Conservation (phyloP, 2,888 invertebrate genomes). For the Tachina lurida region DNA sequence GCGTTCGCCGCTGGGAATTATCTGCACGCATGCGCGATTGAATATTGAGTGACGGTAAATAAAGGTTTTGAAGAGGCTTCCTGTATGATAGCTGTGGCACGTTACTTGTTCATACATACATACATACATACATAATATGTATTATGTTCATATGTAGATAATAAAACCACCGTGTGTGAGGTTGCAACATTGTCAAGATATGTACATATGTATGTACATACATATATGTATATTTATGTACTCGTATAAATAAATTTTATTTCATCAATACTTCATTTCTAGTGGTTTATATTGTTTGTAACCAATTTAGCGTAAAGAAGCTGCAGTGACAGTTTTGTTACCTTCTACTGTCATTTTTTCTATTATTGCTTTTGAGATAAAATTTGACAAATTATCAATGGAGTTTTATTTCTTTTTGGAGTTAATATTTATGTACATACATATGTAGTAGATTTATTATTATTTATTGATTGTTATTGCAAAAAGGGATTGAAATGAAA, state of each 20-base stretch:
- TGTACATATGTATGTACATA: too few relatives aligned
- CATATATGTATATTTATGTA: too few relatives aligned
- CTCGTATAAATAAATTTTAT: slow-evolving; percentile 7
- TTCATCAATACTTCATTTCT: slow-evolving; percentile 19
- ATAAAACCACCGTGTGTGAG: background rate
- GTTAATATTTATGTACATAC: background rate
- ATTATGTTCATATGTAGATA: too few relatives aligned
- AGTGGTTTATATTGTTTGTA: slow-evolving; percentile 53
- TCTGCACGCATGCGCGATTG: slow-evolving; percentile 18
- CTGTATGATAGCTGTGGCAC: background rate
- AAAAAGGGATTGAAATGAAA: slow-evolving; percentile 6
- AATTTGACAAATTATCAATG: slow-evolving; percentile 60
- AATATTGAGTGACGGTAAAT: slow-evolving; percentile 24
- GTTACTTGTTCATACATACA: background rate
- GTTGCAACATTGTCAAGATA: background rate
- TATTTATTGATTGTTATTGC: background rate
- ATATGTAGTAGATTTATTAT: slow-evolving; percentile 17
- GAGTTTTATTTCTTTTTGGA: slow-evolving; percentile 13
- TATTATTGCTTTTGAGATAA: slow-evolving; percentile 56
- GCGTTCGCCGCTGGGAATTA: too few relatives aligned
- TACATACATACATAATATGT: too few relatives aligned
- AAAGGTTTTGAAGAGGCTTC: slow-evolving; percentile 56
- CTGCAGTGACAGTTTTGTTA: slow-evolving; percentile 34
- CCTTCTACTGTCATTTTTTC: slow-evolving; percentile 4
- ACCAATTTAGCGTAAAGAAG: slow-evolving; percentile 48